Evolutionary conservation across 2,113 vertebrate species (phyloP), one percentile per base, ranked within the genome.

Genomic region (Brachyhypopomus gauderio): DNA sequence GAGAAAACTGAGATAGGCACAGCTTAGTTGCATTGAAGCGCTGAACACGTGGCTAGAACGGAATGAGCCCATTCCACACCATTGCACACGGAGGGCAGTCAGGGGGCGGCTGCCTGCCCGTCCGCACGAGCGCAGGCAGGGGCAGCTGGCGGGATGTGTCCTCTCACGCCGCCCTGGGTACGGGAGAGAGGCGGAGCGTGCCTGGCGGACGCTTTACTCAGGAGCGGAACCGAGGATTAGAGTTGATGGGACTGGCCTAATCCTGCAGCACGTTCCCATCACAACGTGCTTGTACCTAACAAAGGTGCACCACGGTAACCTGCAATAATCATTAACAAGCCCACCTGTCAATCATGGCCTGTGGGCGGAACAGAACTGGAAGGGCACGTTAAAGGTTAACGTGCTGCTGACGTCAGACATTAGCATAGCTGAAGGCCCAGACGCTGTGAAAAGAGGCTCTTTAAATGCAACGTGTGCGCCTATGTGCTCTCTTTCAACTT

Each of bases 251-350:
- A 78, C 80, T 77, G 75, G 63, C 60, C 25, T 84, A 78, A 81
- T 84, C 78, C 69, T 73, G 55, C 12, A 77, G 80, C 80, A 84
- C 83, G 72, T 79, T 86, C 76, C 79, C 25, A 5, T 62, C 70
- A 66, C 45, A 59, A 25, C 78, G 59, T 67, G 66, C 77, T 58
- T 12, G 22, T 62, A 56, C 72, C 64, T 79, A 69, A 80, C 73
- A 55, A 67, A 86, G 56, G 81, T 64, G 79, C 70, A 48, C 72
- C 60, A 77, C 67, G 63, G 82, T 80, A 84, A 84, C 79, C 60
- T 66, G 79, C 52, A 84, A 84, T 86, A 86, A 86, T 82, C 83
- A 80, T 85, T 85, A 86, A 85, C 83, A 71, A 78, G 19, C 69
- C 41, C 27, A 83, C 74, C 69, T 56, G 78, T 74, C 60, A 80